These are phyloP conservation scores for Drosophila mulleri DNA, from an alignment of 2,888 invertebrate genomes.

Conservation along the genomic window DNA sequence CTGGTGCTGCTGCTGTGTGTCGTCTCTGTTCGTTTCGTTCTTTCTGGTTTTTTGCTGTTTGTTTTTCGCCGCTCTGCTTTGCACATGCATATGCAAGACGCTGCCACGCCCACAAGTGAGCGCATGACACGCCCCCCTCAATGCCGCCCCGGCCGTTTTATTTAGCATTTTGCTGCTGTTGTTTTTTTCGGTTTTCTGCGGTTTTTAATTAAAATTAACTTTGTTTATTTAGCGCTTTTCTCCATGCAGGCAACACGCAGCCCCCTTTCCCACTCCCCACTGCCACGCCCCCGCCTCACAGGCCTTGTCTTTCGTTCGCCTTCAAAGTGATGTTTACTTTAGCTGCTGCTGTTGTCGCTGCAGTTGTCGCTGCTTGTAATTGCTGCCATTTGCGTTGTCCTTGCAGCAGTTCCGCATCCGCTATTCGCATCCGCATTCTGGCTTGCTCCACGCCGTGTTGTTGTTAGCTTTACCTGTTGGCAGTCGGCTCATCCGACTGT, in stretches of 20 bases:
- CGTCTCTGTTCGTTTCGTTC: constrained; percentile 7
- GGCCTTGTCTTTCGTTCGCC: constrained; percentile 39
- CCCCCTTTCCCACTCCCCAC: not conserved
- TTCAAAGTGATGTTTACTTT: constrained; percentile 75
- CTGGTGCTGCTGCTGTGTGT: not conserved
- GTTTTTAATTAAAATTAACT: constrained; percentile 80
- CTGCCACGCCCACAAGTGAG: constrained; percentile 53
- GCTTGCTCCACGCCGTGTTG: constrained; percentile 11
- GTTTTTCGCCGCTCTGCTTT: constrained; percentile 23
- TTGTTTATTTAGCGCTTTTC: constrained; percentile 79
- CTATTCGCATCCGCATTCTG: constrained; percentile 19
- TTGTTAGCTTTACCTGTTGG: constrained; percentile 63
- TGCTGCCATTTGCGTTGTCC: constrained; percentile 77
- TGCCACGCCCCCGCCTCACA: not conserved
- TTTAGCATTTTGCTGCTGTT: constrained; percentile 74
- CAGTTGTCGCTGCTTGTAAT: constrained; percentile 65
- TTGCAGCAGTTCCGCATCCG: constrained; percentile 28
- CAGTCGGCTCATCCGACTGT: constrained; percentile 35
- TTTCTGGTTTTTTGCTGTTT: constrained; percentile 31
- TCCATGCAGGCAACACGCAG: constrained; percentile 50
- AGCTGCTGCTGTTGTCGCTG: constrained; percentile 34
- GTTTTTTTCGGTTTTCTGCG: constrained; percentile 69
- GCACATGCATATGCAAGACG: constrained; percentile 67
- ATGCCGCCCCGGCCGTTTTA: constrained; percentile 54
- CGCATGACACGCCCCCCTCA: not conserved